Base-by-base conservation (phyloP, 2,888 invertebrate species). In the Hydraecia micacea region DNA sequence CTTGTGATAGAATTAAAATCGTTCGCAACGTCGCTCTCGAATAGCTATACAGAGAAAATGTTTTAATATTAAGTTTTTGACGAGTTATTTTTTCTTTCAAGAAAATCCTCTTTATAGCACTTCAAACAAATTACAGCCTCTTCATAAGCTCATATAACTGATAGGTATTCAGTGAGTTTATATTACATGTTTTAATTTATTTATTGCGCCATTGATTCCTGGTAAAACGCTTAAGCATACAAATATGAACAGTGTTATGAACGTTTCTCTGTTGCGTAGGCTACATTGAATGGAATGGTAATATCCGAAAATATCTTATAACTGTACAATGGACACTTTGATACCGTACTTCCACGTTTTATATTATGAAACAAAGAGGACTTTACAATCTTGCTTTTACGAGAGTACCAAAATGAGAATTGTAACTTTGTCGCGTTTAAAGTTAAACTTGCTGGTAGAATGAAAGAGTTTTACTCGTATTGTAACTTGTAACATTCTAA, bases 1-100 rank as follows among this genome's bases (percentile, higher is more conserved):
- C 95, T 95, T 95, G 94, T 94, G 94, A 95, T 95, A 94, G 96
- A 95, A 96, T 97, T 96, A 96, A 96, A 96, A 95, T 95, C 93
- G 95, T 92, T 91, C 95, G 95, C 95, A 91, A 93, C 95, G 93
- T 90, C 93, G 96, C 94, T 93, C 92, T 86, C 91, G 90, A 95
- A 96, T 96, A 91, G 94, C 91, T 88, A 92, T 89, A 90, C 90
- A 90, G 88, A 90, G 89, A 93, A 93, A 93, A 93, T 93, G 92
- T 93, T 94, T 94, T 95, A 94, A 94, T 94, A 93, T 95, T 94
- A 95, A 95, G 93, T 93, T 93, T 93, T 93, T 93, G 92, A 92
- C 91, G 94, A 93, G 92, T 90, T 91, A 93, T 94, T 94, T 92
- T 95, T 94, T 92, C 92, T 94, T 95, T 93, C 88, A 92, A 90